Evolutionary conservation across 2,797 vertebrate genomes (phyloP).

Genomic region (Micromesistius poutassou): DNA sequence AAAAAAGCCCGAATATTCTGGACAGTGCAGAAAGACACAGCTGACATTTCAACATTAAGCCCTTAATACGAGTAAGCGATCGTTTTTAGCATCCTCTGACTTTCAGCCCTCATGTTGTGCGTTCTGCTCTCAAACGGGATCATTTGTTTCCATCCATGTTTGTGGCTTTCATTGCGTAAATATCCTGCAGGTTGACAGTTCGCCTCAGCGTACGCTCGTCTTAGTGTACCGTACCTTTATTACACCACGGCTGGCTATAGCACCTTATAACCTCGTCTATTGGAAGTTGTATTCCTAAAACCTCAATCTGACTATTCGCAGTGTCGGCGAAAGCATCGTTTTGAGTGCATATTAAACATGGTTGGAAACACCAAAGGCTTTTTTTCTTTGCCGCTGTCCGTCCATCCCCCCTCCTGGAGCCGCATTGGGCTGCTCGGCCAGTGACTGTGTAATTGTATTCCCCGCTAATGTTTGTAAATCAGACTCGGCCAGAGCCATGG

Average conservation of each 20-base stretch:
- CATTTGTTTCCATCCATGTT: background rate
- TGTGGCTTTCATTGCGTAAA: conserved; percentile 25
- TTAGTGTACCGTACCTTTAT: background rate
- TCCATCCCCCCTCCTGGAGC: conserved; percentile 44
- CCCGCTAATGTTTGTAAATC: conserved; percentile 90
- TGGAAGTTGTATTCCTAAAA: conserved; percentile 48
- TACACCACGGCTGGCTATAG: conserved; percentile 24
- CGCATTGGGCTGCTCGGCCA: conserved; percentile 73
- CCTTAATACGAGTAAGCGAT: conserved; percentile 3
- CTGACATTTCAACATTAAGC: background rate
- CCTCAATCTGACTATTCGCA: conserved; percentile 22
- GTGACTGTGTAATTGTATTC: conserved; percentile 84
- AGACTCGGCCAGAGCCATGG: conserved; percentile 81
- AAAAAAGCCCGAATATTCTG: background rate
- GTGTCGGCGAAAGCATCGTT: conserved; percentile 18
- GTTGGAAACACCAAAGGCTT: conserved; percentile 34
- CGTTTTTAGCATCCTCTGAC: background rate
- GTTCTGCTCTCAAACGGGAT: conserved; percentile 21
- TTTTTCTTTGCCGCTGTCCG: conserved; percentile 33
- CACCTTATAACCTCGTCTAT: conserved; percentile 10
- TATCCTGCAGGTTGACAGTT: conserved; percentile 58
- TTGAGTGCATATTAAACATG: conserved; percentile 20
- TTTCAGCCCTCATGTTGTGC: conserved; percentile 13
- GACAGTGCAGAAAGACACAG: conserved; percentile 9
- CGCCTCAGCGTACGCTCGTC: conserved; percentile 37